Conservation (phyloP, 2,113 vertebrate genomes). For the Podilymbus podiceps region DNA sequence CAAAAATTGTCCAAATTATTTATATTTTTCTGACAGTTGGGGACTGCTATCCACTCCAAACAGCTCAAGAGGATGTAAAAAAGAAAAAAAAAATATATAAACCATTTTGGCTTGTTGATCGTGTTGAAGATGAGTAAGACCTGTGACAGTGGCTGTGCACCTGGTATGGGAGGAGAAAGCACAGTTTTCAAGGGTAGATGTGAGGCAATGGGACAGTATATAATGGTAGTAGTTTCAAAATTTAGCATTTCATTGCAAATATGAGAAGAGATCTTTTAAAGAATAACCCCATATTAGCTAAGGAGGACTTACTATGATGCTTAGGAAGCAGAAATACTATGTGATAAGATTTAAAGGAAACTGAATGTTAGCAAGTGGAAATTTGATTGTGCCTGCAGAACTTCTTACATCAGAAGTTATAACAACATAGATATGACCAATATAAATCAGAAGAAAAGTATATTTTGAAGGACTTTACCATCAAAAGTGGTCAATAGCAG, state of each 20-base stretch:
- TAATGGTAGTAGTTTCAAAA: not conserved
- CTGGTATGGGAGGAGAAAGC: not conserved
- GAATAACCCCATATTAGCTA: not conserved
- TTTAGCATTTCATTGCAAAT: not conserved
- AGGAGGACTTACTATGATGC: not conserved
- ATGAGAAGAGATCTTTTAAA: not conserved
- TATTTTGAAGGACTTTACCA: not conserved
- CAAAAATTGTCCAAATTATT: not conserved
- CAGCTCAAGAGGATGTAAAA: not conserved
- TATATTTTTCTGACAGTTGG: not conserved
- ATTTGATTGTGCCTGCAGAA: not conserved
- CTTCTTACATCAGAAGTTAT: not conserved
- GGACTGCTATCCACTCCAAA: not conserved
- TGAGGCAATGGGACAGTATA: not conserved
- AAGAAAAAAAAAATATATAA: not conserved
- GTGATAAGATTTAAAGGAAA: not conserved
- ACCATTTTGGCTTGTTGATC: not conserved
- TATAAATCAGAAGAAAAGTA: not conserved
- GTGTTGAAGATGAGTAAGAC: not conserved
- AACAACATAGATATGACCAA: not conserved
- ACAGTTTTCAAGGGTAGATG: not conserved
- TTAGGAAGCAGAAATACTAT: not conserved
- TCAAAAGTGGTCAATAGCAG: not conserved
- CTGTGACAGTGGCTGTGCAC: not conserved
- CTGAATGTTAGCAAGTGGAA: not conserved